These are phyloP conservation scores for Idaea dimidiata DNA, from an alignment of 2,888 invertebrate genomes.

Conservation along the genomic window DNA sequence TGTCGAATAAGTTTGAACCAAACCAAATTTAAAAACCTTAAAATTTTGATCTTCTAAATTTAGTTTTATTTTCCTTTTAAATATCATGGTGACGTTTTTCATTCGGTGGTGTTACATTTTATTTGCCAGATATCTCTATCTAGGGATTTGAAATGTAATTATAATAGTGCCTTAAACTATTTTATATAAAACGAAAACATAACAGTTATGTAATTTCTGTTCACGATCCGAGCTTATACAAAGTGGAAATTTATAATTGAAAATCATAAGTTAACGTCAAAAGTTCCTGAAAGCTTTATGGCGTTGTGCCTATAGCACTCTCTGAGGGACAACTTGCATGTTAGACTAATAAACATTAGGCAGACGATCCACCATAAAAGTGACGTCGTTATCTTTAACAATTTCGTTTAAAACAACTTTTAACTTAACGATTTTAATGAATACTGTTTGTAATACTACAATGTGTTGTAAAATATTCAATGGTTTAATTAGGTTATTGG, in stretches of 20 bases:
- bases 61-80: no score
- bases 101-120: no score
- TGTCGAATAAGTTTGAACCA: no score
- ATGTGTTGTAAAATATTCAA: neutral
- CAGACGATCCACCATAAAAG: constrained; percentile 45
- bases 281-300: constrained; percentile 4
- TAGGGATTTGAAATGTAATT: no score
- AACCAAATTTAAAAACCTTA: no score
- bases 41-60: no score
- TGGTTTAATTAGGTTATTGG: neutral
- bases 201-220: neutral
- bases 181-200: neutral
- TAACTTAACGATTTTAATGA: constrained; percentile 18
- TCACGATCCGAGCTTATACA: constrained; percentile 6
- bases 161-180: no score
- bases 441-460: constrained; percentile 6
- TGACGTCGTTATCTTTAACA: constrained; percentile 32
- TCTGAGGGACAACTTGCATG: constrained; percentile 35
- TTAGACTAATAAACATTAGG: constrained; percentile 40
- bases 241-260: neutral
- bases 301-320: constrained; percentile 13
- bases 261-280: neutral
- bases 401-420: constrained; percentile 35
- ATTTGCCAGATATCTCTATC: no score
- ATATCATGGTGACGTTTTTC: no score